Base-by-base conservation (phyloP, 2,888 invertebrate genomes). In the Teinopalpus imperialis region DNA sequence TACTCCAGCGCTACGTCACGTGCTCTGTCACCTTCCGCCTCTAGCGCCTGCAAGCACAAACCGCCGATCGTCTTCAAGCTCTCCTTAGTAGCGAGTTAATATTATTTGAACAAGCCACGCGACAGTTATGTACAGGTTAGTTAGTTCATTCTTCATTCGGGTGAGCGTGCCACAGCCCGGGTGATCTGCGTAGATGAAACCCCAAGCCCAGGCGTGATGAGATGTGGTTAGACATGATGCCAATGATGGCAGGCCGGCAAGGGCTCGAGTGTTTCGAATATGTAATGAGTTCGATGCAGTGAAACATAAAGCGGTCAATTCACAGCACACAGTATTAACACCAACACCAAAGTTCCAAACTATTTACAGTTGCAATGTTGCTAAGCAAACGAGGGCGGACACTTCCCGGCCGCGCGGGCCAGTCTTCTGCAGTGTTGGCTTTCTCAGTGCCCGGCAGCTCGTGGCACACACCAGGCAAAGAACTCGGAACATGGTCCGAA, bases 31-130 rank as follows among this genome's bases (percentile, higher is more conserved):
- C 55, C 59, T 23, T 56, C 61, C 44, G 51, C 49, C 48, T 47
- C 52, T 51, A 53, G 61, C 61, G 71, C 74, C 83, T 85, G 83
- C 67, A 82, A 83, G 60, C 62, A 71, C 68, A 74, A 71, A 73
- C 65, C 62, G 58, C 45, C 51, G 45, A 13, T 27, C 21, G 39
- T 51, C 63, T 57, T 58, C n/a, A n/a, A 60, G 2, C 13, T 34
- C 34, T 37, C 39, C 14, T 24, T 32, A 29, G 31, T 30, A 13
- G 21, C 6, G 44, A 52, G 51, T 52, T 53, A 56, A 48, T 36
- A 26, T 53, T 52, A 44, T 52, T 56, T 54, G 21, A 35, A 37
- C 50, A 58, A 57, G 54, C 27, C 57, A 58, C 50, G 46, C 47
- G 52, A 50, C 49, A 53, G 61, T 61, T 66, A 61, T 56, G 55